Conservation (phyloP, 2,888 invertebrate species). For the Ischnura elegans region DNA sequence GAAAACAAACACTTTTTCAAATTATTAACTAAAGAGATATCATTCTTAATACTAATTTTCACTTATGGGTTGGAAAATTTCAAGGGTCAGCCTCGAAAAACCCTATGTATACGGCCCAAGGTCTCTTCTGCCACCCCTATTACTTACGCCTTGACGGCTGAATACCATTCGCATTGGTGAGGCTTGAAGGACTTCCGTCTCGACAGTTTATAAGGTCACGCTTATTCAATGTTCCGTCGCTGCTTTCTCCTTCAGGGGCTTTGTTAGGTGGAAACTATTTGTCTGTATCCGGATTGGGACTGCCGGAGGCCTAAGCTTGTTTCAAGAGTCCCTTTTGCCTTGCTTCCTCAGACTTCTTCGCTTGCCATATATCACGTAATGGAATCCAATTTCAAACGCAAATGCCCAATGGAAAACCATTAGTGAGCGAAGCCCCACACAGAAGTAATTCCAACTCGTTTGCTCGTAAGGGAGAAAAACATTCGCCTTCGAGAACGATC, state of each 20-base stretch:
- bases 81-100: too few relatives aligned
- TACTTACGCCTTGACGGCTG: not conserved
- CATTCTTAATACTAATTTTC: too few relatives aligned
- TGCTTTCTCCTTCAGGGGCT: not conserved
- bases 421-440: not conserved
- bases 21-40: too few relatives aligned
- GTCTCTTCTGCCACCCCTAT: too few relatives aligned
- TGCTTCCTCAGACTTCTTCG: not conserved
- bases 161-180: not conserved
- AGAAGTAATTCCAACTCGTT: too few relatives aligned
- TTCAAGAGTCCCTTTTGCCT: not conserved
- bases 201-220: not conserved
- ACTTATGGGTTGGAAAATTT: too few relatives aligned
- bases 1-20: too few relatives aligned
- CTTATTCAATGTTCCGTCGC: not conserved
- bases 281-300: not conserved
- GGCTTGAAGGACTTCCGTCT: not conserved
- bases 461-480: too few relatives aligned
- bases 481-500: too few relatives aligned
- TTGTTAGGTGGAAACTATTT: not conserved
- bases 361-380: not conserved
- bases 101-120: too few relatives aligned
- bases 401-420: not conserved
- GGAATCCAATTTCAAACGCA: not conserved
- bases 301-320: not conserved